Percentiles rank a stretch among this genome's conserved stretches.
These are phyloP conservation scores for Mythimna vitellina DNA, from an alignment of 2,888 invertebrate species.

Conservation along the genomic window DNA sequence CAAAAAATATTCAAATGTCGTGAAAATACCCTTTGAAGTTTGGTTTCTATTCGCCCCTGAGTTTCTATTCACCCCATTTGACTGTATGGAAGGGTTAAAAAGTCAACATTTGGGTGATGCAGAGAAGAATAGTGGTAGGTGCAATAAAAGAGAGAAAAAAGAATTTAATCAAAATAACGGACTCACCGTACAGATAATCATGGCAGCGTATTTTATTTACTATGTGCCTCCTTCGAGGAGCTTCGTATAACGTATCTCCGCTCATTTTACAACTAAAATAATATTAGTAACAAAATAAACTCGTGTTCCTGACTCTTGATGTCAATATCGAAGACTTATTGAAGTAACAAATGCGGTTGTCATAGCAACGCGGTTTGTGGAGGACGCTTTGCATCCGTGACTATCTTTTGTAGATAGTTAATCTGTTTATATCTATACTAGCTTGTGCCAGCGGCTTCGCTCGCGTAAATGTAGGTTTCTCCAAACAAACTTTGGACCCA, in stretches of 20 bases:
- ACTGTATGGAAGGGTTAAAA: too few species aligned
- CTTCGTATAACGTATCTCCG: slow-evolving; percentile 71
- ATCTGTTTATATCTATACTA: not conserved
- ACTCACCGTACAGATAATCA: slow-evolving; percentile 86
- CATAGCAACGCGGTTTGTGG: slow-evolving; percentile 16
- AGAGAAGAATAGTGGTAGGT: too few species aligned
- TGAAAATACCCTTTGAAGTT: too few species aligned
- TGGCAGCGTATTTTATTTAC: slow-evolving; percentile 77
- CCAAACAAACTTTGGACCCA: too few species aligned
- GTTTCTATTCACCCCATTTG: too few species aligned
- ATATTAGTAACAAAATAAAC: slow-evolving; percentile 1
- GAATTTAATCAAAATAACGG: too few species aligned
- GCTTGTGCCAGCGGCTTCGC: too few species aligned
- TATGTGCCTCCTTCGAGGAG: slow-evolving; percentile 65
- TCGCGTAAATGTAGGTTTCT: too few species aligned
- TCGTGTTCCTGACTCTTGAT: not conserved
- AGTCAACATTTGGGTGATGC: too few species aligned
- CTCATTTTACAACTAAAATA: slow-evolving; percentile 70
- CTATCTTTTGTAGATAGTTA: slow-evolving; percentile 27
- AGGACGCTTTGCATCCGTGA: slow-evolving; percentile 20
- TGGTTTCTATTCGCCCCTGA: too few species aligned
- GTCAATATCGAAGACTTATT: slow-evolving; percentile 9
- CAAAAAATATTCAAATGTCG: too few species aligned
- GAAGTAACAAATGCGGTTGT: slow-evolving; percentile 26
- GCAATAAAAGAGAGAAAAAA: too few species aligned